These are phyloP conservation scores for Malurus elegans DNA, from an alignment of 2,113 vertebrate species.

Conservation along the genomic window DNA sequence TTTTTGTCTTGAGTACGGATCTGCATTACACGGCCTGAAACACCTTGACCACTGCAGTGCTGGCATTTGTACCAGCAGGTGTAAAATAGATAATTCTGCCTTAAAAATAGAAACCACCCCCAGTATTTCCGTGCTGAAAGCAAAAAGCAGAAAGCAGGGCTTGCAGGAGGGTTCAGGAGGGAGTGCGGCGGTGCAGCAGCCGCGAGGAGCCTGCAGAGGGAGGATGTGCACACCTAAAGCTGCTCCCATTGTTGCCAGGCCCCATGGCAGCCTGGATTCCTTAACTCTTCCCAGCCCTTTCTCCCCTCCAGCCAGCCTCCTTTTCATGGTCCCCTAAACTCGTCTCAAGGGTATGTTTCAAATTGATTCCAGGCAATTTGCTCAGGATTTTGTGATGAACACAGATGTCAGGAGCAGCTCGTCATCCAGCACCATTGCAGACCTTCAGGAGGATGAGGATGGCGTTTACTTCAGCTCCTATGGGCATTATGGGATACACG, in stretches of 20 bases:
- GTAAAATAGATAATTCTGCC: not conserved
- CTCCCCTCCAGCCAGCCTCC: not conserved
- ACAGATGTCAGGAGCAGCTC: slow-evolving; percentile 72
- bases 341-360: slow-evolving; percentile 76
- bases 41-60: not conserved
- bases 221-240: slow-evolving; percentile 6
- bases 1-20: accelerated
- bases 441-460: slow-evolving; percentile 89
- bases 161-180: not conserved
- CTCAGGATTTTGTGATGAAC: slow-evolving; percentile 89
- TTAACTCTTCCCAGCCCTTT: not conserved
- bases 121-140: not conserved
- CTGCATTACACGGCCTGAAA: not conserved
- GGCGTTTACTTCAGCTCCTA: slow-evolving; percentile 97
- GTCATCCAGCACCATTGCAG: slow-evolving; percentile 69
- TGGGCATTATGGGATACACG: slow-evolving; percentile 92
- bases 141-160: not conserved
- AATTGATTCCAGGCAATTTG: slow-evolving; percentile 85
- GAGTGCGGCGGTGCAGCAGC: not conserved
- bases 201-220: slow-evolving; percentile 79
- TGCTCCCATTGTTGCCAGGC: slow-evolving; percentile 32
- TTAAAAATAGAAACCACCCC: not conserved
- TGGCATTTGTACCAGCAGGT: not conserved
- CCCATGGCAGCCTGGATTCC: not conserved
- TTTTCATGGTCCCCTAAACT: slow-evolving; percentile 54